Conservation (phyloP, 2,888 invertebrate genomes). For the Melieria omissa region DNA sequence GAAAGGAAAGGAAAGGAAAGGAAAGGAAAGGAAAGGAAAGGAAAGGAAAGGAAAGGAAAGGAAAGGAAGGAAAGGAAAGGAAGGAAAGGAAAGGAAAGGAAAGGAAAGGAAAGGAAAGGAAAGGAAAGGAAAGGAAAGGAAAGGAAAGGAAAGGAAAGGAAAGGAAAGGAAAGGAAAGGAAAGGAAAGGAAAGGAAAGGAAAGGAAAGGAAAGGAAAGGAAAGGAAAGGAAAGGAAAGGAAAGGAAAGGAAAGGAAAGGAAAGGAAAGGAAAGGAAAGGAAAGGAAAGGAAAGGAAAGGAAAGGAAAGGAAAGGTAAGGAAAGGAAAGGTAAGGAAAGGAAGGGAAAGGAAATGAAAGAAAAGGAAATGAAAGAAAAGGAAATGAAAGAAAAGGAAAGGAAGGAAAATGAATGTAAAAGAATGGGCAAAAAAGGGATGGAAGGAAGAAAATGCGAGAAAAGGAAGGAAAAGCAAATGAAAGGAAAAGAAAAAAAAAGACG, state of each 20-base stretch:
- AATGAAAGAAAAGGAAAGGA: not conserved
- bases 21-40: not conserved
- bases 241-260: not conserved
- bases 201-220: not conserved
- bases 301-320: not conserved
- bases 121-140: not conserved
- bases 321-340: not conserved
- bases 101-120: slow-evolving; percentile 1
- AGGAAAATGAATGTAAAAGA: not conserved
- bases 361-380: not conserved
- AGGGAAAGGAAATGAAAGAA: not conserved
- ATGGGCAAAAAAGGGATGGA: not conserved
- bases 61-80: not conserved
- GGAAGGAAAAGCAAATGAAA: not conserved
- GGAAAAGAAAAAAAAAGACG: not conserved
- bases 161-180: not conserved
- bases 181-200: not conserved
- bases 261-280: not conserved
- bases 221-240: not conserved
- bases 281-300: not conserved
- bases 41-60: slow-evolving; percentile 7
- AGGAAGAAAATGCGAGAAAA: no score
- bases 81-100: not conserved
- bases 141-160: not conserved
- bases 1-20: slow-evolving; percentile 1